Evolutionary conservation across 2,888 invertebrate genomes (phyloP).

Genomic region (Cosmorhoe ocellata): DNA sequence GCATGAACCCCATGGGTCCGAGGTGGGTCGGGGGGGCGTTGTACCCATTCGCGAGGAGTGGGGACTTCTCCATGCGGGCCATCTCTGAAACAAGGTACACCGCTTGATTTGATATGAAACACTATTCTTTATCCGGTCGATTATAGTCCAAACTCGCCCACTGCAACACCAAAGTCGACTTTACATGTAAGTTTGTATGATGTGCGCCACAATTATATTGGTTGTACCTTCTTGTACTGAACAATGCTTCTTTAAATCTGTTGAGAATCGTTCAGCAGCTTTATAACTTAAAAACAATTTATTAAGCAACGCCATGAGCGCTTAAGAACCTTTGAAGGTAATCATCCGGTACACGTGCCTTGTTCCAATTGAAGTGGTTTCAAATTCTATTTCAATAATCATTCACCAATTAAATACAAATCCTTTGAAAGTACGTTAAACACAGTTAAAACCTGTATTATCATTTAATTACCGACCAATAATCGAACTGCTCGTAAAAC

Average conservation of each 20-base stretch:
- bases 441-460: slow-evolving; percentile 80
- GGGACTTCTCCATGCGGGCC: slow-evolving; percentile 95
- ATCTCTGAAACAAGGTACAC: slow-evolving; percentile 84
- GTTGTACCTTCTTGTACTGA: too few species aligned
- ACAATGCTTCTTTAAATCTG: too few species aligned
- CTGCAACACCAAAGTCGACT: neutral
- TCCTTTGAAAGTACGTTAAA: slow-evolving; percentile 46
- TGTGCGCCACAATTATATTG: too few species aligned
- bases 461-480: slow-evolving; percentile 82
- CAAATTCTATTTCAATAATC: slow-evolving; percentile 19
- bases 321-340: neutral
- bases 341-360: slow-evolving; percentile 3
- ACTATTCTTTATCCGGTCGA: slow-evolving; percentile 20
- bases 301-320: too few species aligned
- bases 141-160: neutral
- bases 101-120: slow-evolving; percentile 21
- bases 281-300: too few species aligned
- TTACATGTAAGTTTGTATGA: too few species aligned
- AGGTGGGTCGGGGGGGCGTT: slow-evolving; percentile 96
- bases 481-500: slow-evolving; percentile 80
- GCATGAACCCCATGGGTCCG: slow-evolving; percentile 97
- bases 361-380: slow-evolving; percentile 5
- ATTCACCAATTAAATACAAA: slow-evolving; percentile 45
- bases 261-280: too few species aligned
- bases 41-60: slow-evolving; percentile 95